Conservation (phyloP, 2,113 vertebrate genomes). For the Crotalus tigris region DNA sequence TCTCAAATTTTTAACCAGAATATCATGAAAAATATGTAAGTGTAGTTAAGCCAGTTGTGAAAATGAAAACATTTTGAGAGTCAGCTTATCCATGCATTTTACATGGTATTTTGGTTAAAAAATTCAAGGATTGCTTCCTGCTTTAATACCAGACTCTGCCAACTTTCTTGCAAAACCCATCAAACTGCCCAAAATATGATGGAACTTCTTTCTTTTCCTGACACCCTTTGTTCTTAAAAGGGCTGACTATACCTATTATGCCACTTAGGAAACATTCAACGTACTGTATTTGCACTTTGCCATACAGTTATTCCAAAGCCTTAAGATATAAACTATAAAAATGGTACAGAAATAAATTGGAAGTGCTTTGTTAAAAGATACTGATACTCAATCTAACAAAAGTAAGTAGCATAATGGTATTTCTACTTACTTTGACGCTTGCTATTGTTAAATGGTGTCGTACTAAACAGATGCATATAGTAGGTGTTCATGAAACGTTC, state of each 20-base stretch:
- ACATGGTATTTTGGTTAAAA: neutral
- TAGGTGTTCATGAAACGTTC: neutral
- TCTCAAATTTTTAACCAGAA: neutral
- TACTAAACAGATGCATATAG: neutral
- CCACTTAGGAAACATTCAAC: neutral
- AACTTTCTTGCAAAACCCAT: neutral
- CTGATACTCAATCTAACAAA: neutral
- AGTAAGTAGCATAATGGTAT: neutral
- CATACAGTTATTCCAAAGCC: neutral
- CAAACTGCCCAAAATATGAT: neutral
- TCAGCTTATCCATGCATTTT: neutral
- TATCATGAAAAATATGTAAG: neutral
- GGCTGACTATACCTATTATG: neutral
- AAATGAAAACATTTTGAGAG: neutral
- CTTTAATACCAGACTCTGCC: neutral
- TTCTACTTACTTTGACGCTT: neutral
- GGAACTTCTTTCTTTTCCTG: neutral
- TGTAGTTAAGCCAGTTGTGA: neutral
- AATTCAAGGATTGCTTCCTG: neutral
- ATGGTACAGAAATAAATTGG: neutral
- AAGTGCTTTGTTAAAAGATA: neutral
- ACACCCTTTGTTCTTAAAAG: neutral
- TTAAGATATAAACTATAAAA: neutral
- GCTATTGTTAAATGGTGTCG: neutral
- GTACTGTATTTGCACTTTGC: neutral